These are phyloP conservation scores for Triplophysa tibetana DNA, from an alignment of 2,113 vertebrate species.

Conservation along the genomic window DNA sequence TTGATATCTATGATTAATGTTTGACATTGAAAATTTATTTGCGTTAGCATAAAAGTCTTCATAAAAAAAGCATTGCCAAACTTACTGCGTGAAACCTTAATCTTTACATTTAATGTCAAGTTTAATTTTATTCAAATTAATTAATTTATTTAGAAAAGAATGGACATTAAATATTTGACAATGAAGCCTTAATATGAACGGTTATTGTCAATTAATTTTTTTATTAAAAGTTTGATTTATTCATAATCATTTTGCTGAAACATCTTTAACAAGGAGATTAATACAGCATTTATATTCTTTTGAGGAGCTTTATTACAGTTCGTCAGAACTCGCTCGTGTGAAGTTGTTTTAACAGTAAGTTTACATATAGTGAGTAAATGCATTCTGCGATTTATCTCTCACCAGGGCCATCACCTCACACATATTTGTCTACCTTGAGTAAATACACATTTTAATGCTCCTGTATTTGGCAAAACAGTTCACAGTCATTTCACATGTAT, in stretches of 20 bases:
- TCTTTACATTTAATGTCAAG: neutral
- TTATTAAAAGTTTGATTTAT: no score
- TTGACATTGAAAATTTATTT: neutral
- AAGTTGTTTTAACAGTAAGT: neutral
- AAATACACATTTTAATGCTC: conserved; percentile 9
- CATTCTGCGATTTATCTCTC: conserved; percentile 32
- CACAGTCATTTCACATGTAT: conserved; percentile 25
- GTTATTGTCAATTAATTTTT: neutral
- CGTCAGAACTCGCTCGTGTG: neutral
- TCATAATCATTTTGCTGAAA: neutral
- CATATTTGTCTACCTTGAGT: conserved; percentile 26
- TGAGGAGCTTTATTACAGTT: neutral
- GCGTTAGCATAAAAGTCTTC: neutral
- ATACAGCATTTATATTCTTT: neutral
- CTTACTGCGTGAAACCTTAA: neutral
- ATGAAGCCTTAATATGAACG: no score
- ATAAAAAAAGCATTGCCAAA: neutral
- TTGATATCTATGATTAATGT: no score
- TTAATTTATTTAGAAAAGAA: no score
- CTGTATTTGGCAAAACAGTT: conserved; percentile 16
- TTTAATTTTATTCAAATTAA: neutral
- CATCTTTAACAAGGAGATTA: neutral
- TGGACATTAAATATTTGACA: no score
- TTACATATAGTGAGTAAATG: conserved; percentile 12
- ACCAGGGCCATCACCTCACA: conserved; percentile 28